Conservation (phyloP, 2,888 invertebrate genomes). For the Lochmaea capreae region DNA sequence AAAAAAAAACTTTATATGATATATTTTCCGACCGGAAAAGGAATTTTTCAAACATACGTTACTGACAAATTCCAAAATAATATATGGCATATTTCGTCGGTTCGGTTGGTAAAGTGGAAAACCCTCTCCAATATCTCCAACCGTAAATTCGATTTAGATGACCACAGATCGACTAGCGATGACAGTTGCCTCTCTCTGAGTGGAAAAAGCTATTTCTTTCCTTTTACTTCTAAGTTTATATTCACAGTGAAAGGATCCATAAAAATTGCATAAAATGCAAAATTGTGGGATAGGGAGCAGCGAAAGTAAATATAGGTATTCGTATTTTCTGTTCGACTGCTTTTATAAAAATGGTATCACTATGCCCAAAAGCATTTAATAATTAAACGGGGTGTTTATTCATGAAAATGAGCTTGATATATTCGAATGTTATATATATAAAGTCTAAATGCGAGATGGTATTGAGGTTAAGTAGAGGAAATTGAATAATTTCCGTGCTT, state of each 20-base stretch:
- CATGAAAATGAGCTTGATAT: no score
- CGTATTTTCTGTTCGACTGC: slow-evolving; percentile 31
- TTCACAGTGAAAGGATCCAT: slow-evolving; percentile 41
- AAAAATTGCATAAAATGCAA: slow-evolving; percentile 42
- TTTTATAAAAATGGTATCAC: slow-evolving; percentile 22
- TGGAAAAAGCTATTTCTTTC: slow-evolving; percentile 56
- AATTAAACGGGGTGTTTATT: no score
- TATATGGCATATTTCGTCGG: slow-evolving; percentile 59
- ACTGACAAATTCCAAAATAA: slow-evolving; percentile 64
- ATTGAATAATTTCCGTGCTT: no score
- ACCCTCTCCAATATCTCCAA: slow-evolving; percentile 57
- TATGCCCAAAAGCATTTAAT: slow-evolving; percentile 12
- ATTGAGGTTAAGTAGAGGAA: no score
- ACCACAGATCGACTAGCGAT: slow-evolving; percentile 59
- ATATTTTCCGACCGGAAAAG: slow-evolving; percentile 40
- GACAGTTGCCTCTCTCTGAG: slow-evolving; percentile 55
- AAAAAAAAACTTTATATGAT: background rate
- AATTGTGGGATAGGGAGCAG: slow-evolving; percentile 13
- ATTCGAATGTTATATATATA: no score
- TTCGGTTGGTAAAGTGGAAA: slow-evolving; percentile 43
- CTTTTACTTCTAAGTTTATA: slow-evolving; percentile 40
- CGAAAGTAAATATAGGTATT: no score
- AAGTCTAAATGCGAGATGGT: no score
- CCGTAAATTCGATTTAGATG: slow-evolving; percentile 65
- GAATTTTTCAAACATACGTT: slow-evolving; percentile 57